These are phyloP conservation scores for Palythoa grandis DNA, from an alignment of 92 coral and sea anemone species.

Conservation along the genomic window DNA sequence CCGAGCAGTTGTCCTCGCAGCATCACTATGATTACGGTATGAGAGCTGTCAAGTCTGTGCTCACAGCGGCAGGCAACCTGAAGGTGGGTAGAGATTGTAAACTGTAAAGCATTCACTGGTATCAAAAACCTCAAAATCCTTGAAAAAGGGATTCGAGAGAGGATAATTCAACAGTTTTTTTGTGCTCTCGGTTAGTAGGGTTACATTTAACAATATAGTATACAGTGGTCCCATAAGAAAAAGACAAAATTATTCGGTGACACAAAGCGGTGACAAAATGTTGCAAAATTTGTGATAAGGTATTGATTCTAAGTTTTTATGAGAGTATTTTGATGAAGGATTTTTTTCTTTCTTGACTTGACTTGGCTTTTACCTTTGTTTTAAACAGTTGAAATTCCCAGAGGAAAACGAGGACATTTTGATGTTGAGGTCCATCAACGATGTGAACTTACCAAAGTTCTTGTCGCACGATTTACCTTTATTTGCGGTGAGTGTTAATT, in stretches of 20 bases:
- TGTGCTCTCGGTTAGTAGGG: too few relatives aligned
- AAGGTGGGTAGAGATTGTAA: constrained; percentile 64
- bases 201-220: too few relatives aligned
- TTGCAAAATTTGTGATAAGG: too few relatives aligned
- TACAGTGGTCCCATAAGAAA: too few relatives aligned
- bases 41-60: constrained; percentile 99
- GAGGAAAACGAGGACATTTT: constrained; percentile 93
- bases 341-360: too few relatives aligned
- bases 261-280: too few relatives aligned
- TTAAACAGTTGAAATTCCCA: constrained; percentile 87
- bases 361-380: background rate
- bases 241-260: too few relatives aligned
- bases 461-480: constrained; percentile 95
- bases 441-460: constrained; percentile 96
- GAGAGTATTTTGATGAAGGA: too few relatives aligned
- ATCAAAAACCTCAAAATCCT: background rate
- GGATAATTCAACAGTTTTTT: background rate
- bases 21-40: constrained; percentile 99
- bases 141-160: background rate
- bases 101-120: background rate
- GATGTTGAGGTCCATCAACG: constrained; percentile 96
- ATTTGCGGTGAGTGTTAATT: constrained; percentile 74
- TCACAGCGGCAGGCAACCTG: constrained; percentile 97
- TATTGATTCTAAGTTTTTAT: too few relatives aligned
- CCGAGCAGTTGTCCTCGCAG: constrained; percentile 97